Evolutionary conservation across 2,113 vertebrate genomes (phyloP), one percentile per base, ranked within the genome.

Genomic region (Chauna torquata): DNA sequence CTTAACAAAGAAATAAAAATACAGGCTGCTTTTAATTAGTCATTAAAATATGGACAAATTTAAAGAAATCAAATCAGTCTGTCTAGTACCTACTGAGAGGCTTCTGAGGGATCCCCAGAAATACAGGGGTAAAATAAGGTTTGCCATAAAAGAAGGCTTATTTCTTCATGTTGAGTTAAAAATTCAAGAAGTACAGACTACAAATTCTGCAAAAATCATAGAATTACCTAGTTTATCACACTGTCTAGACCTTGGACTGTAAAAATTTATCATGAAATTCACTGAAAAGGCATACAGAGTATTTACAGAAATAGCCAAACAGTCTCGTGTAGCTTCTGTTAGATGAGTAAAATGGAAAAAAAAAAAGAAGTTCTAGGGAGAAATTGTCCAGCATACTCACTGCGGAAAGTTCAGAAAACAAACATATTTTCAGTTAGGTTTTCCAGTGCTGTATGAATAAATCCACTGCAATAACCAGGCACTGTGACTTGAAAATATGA

Each of bases 401-500:
- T 74, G 27, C 24, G 6, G 11, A 36, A 62, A 64, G 12, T 75
- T 42, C 27, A 59, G 75, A 68, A 88, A 79, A 82, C 8, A 75
- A 81, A 27, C 12, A 34, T 19, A 49, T 27, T 71, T 87, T 78
- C 47, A 75, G 18, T 49, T 52, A 70, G 40, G 65, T 62, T 87
- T 90, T 90, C 34, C 64, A 78, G 27, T 5, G 3, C 17, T 57
- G 19, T 47, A 13, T 61, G n/a, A 55, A 36, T 69, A 88, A 93
- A 1, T 7, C 3, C 34, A 66, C 22, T 75, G 27, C 38, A 79
- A 45, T 55, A 87, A 82, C 23, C 13, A n/a, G 70, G 62, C 68
- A 49, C 3, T 0, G 0, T 68, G 47, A 66, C 24, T 10, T 58
- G 18, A 66, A 92, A 85, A 66, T 36, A 50, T 15, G 27, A 71